These are phyloP conservation scores for Sakesphorus luctuosus DNA, from an alignment of 2,113 vertebrate genomes.

Conservation along the genomic window DNA sequence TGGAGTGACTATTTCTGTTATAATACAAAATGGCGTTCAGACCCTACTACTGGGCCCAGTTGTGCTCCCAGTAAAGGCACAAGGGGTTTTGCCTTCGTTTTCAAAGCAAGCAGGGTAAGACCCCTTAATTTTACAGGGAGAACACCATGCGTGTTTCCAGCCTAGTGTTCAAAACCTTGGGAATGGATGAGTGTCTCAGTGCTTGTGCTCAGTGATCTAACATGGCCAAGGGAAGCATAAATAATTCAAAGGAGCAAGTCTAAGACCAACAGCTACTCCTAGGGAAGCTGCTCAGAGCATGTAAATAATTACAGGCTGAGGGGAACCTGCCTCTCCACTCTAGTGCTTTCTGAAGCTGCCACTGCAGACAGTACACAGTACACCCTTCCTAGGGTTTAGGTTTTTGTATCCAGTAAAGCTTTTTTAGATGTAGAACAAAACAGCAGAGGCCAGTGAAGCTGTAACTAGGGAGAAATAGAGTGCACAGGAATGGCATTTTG, in stretches of 20 bases:
- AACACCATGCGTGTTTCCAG: neutral
- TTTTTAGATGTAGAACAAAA: neutral
- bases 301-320: neutral
- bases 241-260: neutral
- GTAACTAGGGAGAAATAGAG: neutral
- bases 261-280: neutral
- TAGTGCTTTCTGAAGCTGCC: neutral
- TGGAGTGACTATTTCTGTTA: conserved; percentile 21
- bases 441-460: neutral
- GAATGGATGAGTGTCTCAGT: neutral
- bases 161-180: neutral
- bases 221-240: accelerated
- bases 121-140: neutral
- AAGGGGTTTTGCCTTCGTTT: neutral
- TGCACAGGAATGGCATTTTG: neutral
- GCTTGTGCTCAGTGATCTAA: neutral
- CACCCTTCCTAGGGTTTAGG: neutral
- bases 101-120: neutral
- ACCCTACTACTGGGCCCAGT: neutral
- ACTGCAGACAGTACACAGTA: neutral
- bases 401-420: neutral
- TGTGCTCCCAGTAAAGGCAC: neutral
- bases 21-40: neutral
- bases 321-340: neutral
- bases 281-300: neutral